A percentile compares a stretch with the other conserved stretches of the same genome.
Conservation (phyloP, 1,140 invertebrate species). For the Chrysopa pallens region DNA sequence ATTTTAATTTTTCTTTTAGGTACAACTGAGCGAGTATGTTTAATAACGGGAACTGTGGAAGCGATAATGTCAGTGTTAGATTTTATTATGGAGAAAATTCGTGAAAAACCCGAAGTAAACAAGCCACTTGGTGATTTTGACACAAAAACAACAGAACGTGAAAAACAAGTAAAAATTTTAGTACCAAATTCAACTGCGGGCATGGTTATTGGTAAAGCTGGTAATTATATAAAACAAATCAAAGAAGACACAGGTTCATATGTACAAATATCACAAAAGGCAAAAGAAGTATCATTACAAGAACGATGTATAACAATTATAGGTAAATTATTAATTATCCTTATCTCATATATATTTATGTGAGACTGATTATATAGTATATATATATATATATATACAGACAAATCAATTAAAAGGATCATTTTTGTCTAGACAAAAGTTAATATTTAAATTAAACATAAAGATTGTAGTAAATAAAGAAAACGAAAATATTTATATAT, state of each 20-base stretch:
- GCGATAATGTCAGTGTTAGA: slow-evolving; percentile 85
- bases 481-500: too few relatives aligned
- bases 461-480: too few relatives aligned
- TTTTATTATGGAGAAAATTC: slow-evolving; percentile 96
- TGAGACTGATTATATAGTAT: too few relatives aligned
- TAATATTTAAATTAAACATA: too few relatives aligned
- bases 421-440: too few relatives aligned
- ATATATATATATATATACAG: too few relatives aligned
- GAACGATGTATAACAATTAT: slow-evolving; percentile 96
- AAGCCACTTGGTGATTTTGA: slow-evolving; percentile 52
- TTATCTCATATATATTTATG: too few relatives aligned
- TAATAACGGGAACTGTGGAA: slow-evolving; percentile 88
- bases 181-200: slow-evolving; percentile 97
- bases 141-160: slow-evolving; percentile 53
- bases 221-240: slow-evolving; percentile 95
- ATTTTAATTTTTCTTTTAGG: slow-evolving; percentile 37
- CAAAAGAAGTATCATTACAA: slow-evolving; percentile 87
- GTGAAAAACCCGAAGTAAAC: slow-evolving; percentile 89
- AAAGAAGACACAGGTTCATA: slow-evolving; percentile 95
- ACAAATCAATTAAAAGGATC: too few relatives aligned
- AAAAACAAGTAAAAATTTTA: slow-evolving; percentile 88
- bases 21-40: slow-evolving; percentile 89
- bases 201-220: slow-evolving; percentile 97
- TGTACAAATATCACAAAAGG: slow-evolving; percentile 97
- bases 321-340: slow-evolving; percentile 27